Evolutionary conservation across 2,797 vertebrate genomes (phyloP).

Genomic region (Xerus rutilus): DNA sequence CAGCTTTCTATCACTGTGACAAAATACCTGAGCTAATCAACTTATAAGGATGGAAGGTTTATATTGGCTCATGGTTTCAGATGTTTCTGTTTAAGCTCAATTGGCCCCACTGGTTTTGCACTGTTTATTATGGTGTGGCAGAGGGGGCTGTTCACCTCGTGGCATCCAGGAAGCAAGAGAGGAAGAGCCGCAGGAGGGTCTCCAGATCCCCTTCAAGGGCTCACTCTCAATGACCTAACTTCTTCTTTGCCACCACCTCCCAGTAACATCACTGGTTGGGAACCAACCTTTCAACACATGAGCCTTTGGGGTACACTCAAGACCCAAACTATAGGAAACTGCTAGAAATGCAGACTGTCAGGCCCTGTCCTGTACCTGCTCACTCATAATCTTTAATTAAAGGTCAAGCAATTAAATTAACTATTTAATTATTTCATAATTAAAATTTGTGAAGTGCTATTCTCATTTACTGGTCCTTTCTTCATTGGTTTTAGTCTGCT

Average conservation of each 20-base stretch:
- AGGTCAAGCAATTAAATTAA: too few relatives aligned
- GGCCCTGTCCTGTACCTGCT: neutral
- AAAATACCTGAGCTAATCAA: too few relatives aligned
- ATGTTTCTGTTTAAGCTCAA: neutral
- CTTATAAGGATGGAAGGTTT: too few relatives aligned
- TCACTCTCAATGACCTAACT: neutral
- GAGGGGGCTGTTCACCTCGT: neutral
- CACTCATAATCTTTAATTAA: neutral
- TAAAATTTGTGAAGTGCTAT: neutral
- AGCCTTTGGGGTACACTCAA: neutral
- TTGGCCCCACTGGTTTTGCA: neutral
- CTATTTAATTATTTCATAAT: too few relatives aligned
- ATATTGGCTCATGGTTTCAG: too few relatives aligned
- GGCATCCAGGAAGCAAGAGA: neutral
- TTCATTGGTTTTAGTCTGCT: neutral
- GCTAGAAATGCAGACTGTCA: neutral
- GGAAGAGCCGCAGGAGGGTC: too few relatives aligned
- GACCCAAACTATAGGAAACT: neutral
- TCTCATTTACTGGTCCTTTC: neutral
- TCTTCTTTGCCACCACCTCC: too few relatives aligned
- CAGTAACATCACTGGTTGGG: too few relatives aligned
- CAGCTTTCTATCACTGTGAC: neutral
- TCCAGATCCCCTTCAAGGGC: neutral
- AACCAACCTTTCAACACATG: neutral
- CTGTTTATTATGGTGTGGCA: neutral